Percentiles rank a stretch among this genome's conserved stretches.
phyloP scores from a whole-genome alignment of 1,140 invertebrate genomes.

The Philaenus spumarius region DNA sequence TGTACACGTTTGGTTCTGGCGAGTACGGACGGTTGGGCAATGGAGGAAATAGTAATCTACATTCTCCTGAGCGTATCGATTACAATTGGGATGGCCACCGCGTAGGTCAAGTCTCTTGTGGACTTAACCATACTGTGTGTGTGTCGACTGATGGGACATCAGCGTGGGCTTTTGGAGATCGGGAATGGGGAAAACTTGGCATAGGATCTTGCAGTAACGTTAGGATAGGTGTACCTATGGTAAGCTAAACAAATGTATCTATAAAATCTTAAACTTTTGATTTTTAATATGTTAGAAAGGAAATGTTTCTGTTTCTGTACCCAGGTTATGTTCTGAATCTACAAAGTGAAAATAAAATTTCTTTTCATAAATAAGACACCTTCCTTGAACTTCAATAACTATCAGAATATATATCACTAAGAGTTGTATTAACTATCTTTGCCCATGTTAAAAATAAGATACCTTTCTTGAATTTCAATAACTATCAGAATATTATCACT shows the following conservation, averaged over 20 bases:
- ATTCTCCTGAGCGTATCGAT: slow-evolving; percentile 50
- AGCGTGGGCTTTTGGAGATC: slow-evolving; percentile 63
- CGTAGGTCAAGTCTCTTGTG: slow-evolving; percentile 48
- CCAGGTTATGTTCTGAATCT: no score
- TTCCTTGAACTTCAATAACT: no score
- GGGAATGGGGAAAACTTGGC: slow-evolving; percentile 59
- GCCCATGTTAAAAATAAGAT: no score
- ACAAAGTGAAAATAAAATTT: no score
- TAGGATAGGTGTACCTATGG: slow-evolving; percentile 47
- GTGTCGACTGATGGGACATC: slow-evolving; percentile 48
- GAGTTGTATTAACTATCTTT: no score
- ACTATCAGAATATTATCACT: no score
- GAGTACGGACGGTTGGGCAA: slow-evolving; percentile 59
- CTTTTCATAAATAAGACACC: no score
- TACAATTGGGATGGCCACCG: slow-evolving; percentile 34
- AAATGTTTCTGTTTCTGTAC: no score
- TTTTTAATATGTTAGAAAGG: no score
- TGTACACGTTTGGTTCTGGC: slow-evolving; percentile 61
- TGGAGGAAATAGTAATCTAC: slow-evolving; percentile 53
- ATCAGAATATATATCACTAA: no score
- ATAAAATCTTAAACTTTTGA: no score
- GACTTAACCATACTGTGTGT: slow-evolving; percentile 58
- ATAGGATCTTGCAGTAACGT: slow-evolving; percentile 49
- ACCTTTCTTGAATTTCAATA: no score
- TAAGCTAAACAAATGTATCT: slow-evolving; percentile 20